These are phyloP conservation scores for Agrotis exclamationis DNA, from an alignment of 2,888 invertebrate species.

Conservation along the genomic window DNA sequence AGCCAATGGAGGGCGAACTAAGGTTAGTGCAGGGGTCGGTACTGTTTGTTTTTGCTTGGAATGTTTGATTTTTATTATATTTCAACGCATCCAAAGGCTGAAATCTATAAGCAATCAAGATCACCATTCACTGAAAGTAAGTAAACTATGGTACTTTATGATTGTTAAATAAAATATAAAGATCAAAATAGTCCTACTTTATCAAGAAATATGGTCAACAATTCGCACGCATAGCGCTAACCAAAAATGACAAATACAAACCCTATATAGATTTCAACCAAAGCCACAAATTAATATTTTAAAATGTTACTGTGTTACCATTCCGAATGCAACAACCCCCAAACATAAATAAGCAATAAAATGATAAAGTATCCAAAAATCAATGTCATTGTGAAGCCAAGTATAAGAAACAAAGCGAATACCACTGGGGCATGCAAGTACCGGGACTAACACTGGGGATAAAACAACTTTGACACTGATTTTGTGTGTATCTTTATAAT, in stretches of 20 bases:
- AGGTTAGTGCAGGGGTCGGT: not conserved
- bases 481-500: constrained; percentile 53
- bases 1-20: not conserved
- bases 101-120: constrained; percentile 40
- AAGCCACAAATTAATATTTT: constrained; percentile 37
- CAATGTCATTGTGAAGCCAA: constrained; percentile 58
- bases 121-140: not conserved
- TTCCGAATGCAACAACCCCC: constrained; percentile 32
- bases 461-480: constrained; percentile 71
- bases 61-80: constrained; percentile 29
- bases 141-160: not conserved
- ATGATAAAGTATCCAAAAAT: constrained; percentile 59
- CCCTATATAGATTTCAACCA: constrained; percentile 46
- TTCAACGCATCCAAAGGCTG: constrained; percentile 23
- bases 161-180: not conserved
- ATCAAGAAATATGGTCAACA: not conserved
- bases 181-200: not conserved
- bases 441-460: constrained; percentile 48
- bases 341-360: constrained; percentile 55
- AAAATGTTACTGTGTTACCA: constrained; percentile 26
- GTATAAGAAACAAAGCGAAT: constrained; percentile 39
- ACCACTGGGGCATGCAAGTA: constrained; percentile 40
- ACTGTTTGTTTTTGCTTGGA: constrained; percentile 12
- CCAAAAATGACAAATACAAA: constrained; percentile 13
- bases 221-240: constrained; percentile 9